phyloP scores from a whole-genome alignment of 2,113 vertebrate genomes.

The Papio anubis region DNA sequence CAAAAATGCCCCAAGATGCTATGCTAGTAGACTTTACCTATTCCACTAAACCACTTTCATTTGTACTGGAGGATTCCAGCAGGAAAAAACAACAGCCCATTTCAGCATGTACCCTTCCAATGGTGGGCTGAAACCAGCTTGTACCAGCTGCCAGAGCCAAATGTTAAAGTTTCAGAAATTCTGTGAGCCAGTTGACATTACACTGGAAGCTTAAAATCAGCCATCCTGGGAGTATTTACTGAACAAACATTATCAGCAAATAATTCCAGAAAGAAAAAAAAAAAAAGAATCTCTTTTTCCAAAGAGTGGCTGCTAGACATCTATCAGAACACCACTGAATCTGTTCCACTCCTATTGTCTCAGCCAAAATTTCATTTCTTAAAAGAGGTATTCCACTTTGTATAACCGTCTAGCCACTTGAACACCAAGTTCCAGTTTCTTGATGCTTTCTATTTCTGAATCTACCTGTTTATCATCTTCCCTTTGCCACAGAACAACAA shows the following conservation, averaged over 20 bases:
- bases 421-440: neutral
- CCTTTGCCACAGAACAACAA: neutral
- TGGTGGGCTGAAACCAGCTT: neutral
- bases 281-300: neutral
- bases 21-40: neutral
- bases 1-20: neutral
- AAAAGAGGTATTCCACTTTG: neutral
- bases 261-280: neutral
- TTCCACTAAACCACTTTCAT: neutral
- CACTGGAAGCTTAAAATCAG: neutral
- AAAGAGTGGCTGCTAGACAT: neutral
- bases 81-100: neutral
- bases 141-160: neutral
- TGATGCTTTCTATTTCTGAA: neutral
- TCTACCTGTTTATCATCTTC: neutral
- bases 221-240: neutral
- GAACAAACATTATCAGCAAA: neutral
- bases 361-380: neutral
- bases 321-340: neutral
- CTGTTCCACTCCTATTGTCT: neutral
- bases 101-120: neutral
- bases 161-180: constrained; percentile 28
- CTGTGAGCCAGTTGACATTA: neutral
- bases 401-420: neutral
- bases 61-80: neutral